phyloP scores from a whole-genome alignment of 2,113 vertebrate species.

The Percina caprodes region DNA sequence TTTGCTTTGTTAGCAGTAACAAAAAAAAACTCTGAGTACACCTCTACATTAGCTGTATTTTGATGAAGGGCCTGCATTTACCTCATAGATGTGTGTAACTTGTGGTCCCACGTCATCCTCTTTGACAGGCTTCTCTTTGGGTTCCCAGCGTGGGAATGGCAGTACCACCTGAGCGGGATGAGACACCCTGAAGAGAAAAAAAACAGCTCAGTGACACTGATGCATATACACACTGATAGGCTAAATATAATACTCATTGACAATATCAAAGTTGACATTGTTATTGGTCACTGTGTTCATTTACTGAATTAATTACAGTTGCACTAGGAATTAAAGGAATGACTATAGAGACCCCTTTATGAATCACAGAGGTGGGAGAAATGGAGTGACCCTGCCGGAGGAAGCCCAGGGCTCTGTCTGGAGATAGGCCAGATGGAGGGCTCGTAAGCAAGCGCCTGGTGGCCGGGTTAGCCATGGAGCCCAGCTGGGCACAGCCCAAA shows the following conservation, averaged over 20 bases:
- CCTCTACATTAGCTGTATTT: not conserved
- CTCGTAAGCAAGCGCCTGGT: no score
- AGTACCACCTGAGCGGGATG: slow-evolving; percentile 95
- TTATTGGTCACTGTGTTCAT: not conserved
- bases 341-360: not conserved
- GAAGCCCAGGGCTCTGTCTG: no score
- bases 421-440: no score
- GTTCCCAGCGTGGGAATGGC: slow-evolving; percentile 94
- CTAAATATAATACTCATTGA: slow-evolving; percentile 2
- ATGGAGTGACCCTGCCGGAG: no score
- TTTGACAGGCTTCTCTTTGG: slow-evolving; percentile 90
- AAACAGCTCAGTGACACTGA: slow-evolving; percentile 34
- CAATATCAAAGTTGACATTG: not conserved
- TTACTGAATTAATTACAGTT: not conserved
- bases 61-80: slow-evolving; percentile 59
- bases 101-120: slow-evolving; percentile 94
- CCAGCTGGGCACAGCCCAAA: no score
- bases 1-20: slow-evolving; percentile 18
- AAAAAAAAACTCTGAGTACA: slow-evolving; percentile 5
- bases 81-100: slow-evolving; percentile 98
- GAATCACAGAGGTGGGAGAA: no score
- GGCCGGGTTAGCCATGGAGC: no score
- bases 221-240: not conserved
- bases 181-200: slow-evolving; percentile 88
- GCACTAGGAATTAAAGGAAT: no score